Evolutionary conservation across 2,888 invertebrate species (phyloP).

Genomic region (Nipponacmea schrenckii): DNA sequence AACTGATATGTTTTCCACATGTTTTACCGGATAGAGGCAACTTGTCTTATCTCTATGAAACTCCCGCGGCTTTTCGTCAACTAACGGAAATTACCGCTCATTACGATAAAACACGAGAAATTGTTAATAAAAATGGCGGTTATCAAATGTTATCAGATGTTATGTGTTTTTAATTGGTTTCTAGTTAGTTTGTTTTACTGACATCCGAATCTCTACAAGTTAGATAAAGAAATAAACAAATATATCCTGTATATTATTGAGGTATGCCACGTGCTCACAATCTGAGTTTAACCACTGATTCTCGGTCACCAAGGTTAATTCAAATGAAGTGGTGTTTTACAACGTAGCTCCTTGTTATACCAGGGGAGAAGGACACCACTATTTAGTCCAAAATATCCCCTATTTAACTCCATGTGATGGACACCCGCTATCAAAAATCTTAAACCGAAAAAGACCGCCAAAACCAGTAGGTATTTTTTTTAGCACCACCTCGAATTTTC

Average conservation of each 20-base stretch:
- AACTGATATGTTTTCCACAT: not conserved
- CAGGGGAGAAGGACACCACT: too few relatives aligned
- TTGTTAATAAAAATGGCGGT: not conserved
- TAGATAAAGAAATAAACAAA: conserved; percentile 4
- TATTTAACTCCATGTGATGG: too few relatives aligned
- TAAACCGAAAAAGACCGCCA: too few relatives aligned
- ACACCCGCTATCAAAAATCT: too few relatives aligned
- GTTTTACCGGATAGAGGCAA: not conserved
- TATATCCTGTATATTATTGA: not conserved
- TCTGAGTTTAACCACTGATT: too few relatives aligned
- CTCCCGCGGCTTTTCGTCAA: not conserved
- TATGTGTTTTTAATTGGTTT: not conserved
- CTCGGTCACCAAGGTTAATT: too few relatives aligned
- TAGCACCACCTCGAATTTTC: too few relatives aligned
- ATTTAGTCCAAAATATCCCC: too few relatives aligned
- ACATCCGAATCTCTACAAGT: not conserved
- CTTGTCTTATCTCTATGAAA: not conserved
- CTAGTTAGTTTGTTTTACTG: not conserved
- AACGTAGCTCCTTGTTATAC: too few relatives aligned
- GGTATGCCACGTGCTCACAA: too few relatives aligned
- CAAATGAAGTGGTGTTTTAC: too few relatives aligned
- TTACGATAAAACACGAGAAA: conserved; percentile 7
- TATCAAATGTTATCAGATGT: not conserved
- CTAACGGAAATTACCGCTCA: conserved; percentile 8
- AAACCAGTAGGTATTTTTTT: too few relatives aligned